Evolutionary conservation across 2,888 invertebrate species (phyloP).

Genomic region (Drosophila kambysellisi): DNA sequence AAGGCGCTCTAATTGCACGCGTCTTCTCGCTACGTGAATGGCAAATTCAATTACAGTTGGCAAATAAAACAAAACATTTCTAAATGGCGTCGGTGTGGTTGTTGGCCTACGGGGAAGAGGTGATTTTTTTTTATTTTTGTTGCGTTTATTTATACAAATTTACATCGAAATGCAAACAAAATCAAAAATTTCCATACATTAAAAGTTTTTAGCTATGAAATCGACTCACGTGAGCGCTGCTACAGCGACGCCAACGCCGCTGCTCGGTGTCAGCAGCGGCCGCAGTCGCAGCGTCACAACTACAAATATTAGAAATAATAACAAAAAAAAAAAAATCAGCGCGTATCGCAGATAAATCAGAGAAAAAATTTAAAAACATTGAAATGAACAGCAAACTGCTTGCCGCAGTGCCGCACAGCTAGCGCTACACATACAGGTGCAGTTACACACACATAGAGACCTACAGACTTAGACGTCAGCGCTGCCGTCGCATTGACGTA

Average conservation of each 20-base stretch:
- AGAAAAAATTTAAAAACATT: constrained; percentile 74
- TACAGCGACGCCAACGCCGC: constrained; percentile 34
- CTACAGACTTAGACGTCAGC: constrained; percentile 68
- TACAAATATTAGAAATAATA: constrained; percentile 65
- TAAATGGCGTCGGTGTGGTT: constrained; percentile 16
- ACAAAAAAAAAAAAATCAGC: constrained; percentile 27
- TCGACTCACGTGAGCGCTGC: constrained; percentile 77
- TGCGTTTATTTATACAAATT: constrained; percentile 75
- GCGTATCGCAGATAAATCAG: constrained; percentile 73
- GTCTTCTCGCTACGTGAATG: constrained; percentile 52
- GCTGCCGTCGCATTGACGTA: constrained; percentile 76
- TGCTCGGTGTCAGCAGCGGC: constrained; percentile 13
- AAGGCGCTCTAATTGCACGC: constrained; percentile 64
- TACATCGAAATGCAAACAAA: constrained; percentile 60
- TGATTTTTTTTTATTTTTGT: constrained; percentile 7
- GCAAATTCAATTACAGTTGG: constrained; percentile 60
- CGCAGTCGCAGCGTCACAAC: constrained; percentile 28
- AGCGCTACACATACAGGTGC: constrained; percentile 28
- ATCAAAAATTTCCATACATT: constrained; percentile 75
- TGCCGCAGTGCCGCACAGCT: constrained; percentile 64
- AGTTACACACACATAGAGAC: constrained; percentile 19
- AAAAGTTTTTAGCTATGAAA: constrained; percentile 71
- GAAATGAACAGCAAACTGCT: constrained; percentile 73
- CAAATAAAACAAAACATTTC: constrained; percentile 56
- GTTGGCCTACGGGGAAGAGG: neutral